These are phyloP conservation scores for Coenonympha glycerion DNA, from an alignment of 2,888 invertebrate species.

Conservation along the genomic window DNA sequence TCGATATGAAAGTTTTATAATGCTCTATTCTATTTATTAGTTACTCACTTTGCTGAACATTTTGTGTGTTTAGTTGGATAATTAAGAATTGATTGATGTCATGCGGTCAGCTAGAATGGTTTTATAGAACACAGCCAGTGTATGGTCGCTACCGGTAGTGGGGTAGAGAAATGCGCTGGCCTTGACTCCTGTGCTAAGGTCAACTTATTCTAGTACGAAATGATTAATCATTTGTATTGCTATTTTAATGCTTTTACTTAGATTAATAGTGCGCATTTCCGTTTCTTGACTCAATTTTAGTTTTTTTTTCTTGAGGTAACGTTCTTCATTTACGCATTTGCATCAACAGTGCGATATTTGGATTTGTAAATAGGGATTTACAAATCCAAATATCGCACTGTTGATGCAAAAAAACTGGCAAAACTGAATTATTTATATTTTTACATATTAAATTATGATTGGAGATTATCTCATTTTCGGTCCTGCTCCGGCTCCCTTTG, in stretches of 20 bases:
- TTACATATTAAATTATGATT: too few relatives aligned
- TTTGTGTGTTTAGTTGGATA: conserved; percentile 47
- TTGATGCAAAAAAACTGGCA: too few relatives aligned
- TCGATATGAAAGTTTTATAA: not conserved
- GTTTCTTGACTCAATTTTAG: not conserved
- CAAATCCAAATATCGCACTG: too few relatives aligned
- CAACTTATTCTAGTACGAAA: conserved; percentile 34
- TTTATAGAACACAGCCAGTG: conserved; percentile 49
- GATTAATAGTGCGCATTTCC: not conserved
- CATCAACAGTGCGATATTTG: too few relatives aligned
- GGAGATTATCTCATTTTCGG: too few relatives aligned
- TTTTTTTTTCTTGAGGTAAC: too few relatives aligned
- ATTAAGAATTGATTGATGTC: conserved; percentile 53
- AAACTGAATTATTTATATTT: too few relatives aligned
- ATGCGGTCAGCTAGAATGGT: conserved; percentile 46
- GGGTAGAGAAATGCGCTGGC: conserved; percentile 37
- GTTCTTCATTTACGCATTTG: too few relatives aligned
- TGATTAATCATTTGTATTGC: conserved; percentile 33
- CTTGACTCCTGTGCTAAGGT: conserved; percentile 53
- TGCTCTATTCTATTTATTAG: not conserved
- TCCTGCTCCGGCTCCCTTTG: too few relatives aligned
- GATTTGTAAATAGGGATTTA: too few relatives aligned
- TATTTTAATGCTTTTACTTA: conserved; percentile 1
- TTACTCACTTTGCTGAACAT: conserved; percentile 61
- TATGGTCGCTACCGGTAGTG: conserved; percentile 32